Percentiles rank a stretch among this genome's conserved stretches.
Evolutionary conservation across 2,888 invertebrate species (phyloP).

Genomic region (Druceiella hillmani): DNA sequence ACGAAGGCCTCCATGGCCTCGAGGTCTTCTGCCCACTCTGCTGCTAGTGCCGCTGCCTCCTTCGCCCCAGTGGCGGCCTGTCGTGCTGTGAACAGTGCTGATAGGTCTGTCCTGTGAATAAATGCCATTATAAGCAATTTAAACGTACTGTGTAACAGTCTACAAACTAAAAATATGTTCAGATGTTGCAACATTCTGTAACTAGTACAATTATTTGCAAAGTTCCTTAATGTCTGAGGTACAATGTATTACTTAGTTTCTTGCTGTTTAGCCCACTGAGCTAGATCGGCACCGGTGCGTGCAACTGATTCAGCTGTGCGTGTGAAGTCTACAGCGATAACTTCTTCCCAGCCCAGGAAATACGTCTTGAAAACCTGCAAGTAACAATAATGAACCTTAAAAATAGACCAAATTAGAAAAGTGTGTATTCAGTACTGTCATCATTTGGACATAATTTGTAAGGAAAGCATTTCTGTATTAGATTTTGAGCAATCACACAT

Average conservation of each 20-base stretch:
- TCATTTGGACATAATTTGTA: too few relatives aligned
- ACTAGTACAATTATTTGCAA: neutral
- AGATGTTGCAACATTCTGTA: too few relatives aligned
- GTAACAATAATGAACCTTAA: constrained; percentile 5
- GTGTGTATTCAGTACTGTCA: too few relatives aligned
- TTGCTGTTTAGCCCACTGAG: constrained; percentile 84
- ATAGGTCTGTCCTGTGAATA: constrained; percentile 74
- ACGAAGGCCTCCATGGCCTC: constrained; percentile 98
- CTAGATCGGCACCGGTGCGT: constrained; percentile 93
- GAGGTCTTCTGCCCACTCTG: constrained; percentile 98
- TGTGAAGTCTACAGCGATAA: constrained; percentile 98
- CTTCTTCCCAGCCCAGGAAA: constrained; percentile 98
- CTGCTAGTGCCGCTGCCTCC: constrained; percentile 84
- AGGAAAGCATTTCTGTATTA: too few relatives aligned
- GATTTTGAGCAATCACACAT: too few relatives aligned
- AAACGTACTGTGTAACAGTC: too few relatives aligned
- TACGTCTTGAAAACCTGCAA: constrained; percentile 91
- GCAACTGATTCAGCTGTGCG: constrained; percentile 96
- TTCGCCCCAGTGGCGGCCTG: constrained; percentile 80
- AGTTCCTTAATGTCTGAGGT: neutral
- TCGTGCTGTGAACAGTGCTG: constrained; percentile 91
- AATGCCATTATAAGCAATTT: too few relatives aligned
- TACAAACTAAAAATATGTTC: too few relatives aligned
- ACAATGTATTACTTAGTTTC: constrained; percentile 62
- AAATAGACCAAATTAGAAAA: too few relatives aligned